phyloP scores from a whole-genome alignment of 2,888 invertebrate genomes.

The Dinocampus coccinellae region DNA sequence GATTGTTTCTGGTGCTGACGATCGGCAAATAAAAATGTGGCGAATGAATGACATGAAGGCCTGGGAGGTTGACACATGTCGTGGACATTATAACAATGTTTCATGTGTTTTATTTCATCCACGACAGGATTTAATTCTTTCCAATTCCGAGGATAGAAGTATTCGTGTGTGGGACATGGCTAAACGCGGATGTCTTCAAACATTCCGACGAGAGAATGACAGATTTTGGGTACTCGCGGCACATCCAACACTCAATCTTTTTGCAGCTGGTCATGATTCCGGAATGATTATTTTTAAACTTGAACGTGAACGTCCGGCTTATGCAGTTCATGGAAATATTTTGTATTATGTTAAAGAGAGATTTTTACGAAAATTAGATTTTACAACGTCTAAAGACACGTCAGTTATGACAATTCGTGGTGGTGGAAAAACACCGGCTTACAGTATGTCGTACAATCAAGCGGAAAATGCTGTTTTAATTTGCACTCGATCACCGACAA shows the following conservation, averaged over 20 bases:
- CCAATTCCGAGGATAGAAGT: conserved; percentile 98
- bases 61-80: conserved; percentile 99
- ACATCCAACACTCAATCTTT: conserved; percentile 95
- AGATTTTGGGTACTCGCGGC: conserved; percentile 97
- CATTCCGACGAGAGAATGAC: conserved; percentile 95
- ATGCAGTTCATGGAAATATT: conserved; percentile 92
- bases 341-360: conserved; percentile 97
- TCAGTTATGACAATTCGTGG: conserved; percentile 94
- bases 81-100: conserved; percentile 99
- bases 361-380: conserved; percentile 90
- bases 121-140: conserved; percentile 94
- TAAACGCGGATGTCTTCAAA: conserved; percentile 91
- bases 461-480: conserved; percentile 96
- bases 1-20: conserved; percentile 98
- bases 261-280: conserved; percentile 99
- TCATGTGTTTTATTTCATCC: conserved; percentile 98
- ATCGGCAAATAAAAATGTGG: conserved; percentile 97
- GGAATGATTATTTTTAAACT: conserved; percentile 91
- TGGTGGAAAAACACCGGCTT: conserved; percentile 80
- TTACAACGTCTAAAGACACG: conserved; percentile 92
- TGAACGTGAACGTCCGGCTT: conserved; percentile 96
- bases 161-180: conserved; percentile 99
- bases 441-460: conserved; percentile 96
- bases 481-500: conserved; percentile 81
- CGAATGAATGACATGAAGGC: conserved; percentile 99